Evolutionary conservation across 2,113 vertebrate genomes (phyloP), one percentile per base, ranked within the genome.

Genomic region (Desmodus rotundus): DNA sequence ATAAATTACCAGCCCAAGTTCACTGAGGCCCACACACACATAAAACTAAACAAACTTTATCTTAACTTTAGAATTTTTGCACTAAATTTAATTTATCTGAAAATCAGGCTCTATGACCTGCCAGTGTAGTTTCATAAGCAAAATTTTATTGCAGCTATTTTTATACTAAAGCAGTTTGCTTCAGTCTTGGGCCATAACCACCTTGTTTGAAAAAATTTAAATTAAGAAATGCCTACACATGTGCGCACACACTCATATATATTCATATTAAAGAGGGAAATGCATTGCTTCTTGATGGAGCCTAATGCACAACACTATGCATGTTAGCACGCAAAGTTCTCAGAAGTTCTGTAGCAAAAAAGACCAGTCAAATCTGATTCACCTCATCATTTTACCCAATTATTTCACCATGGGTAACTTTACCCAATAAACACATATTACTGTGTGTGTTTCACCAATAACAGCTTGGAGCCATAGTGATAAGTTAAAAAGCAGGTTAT

Each of bases 341-440:
- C 72, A 41, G 22, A 88, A 93, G 1, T 61, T 72, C 56, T 47
- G 0, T 1, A 47, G 9, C 36, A 45, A 38, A 91, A 67, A 11
- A 73, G 0, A 24, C 0, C n/a, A 28, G 9, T 38, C 4, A 54
- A 56, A 5, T 1, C 16, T 63, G n/a, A 56, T 54, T 68, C 36
- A 87, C 47, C n/a, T 76, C 47, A 65, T 13, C 54, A 26, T 31
- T 65, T 78, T 14, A 19, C 47, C 56, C 65, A 89, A 95, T 88
- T 36, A 65, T 17, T 41, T 65, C 24, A 87, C 43, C 14, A 22
- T 10, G 17, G n/a, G 6, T 36, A 56, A 45, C 15, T 81, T 72
- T 56, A 50, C 36, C 41, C 38, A 83, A 52, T 22, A 24, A 72
- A 84, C 4, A 28, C 8, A 2, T 33, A 28, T 56, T 41, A 54